Evolutionary conservation across 2,797 vertebrate species (phyloP).

Genomic region (Anguilla obscura): DNA sequence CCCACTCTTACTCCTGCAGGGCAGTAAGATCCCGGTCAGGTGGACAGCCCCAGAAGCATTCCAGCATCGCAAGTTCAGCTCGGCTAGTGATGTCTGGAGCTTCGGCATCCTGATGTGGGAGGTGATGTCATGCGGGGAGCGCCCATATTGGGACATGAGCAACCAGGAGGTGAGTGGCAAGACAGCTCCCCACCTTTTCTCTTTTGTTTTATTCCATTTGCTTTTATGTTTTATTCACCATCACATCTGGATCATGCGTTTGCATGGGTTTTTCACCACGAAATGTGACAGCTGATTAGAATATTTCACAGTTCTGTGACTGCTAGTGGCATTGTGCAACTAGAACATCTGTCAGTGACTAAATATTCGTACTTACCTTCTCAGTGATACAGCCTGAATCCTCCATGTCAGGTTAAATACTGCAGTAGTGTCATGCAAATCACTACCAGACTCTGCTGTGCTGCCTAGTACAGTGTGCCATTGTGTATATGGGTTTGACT

Average conservation of each 20-base stretch:
- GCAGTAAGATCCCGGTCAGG: slow-evolving; percentile 78
- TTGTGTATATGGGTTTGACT: not conserved
- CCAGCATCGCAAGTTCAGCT: slow-evolving; percentile 82
- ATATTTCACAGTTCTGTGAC: not conserved
- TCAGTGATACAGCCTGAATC: not conserved
- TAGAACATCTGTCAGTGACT: not conserved
- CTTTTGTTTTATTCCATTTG: too few species aligned
- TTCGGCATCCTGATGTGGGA: slow-evolving; percentile 83
- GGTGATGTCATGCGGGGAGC: slow-evolving; percentile 80
- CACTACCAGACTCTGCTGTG: not conserved
- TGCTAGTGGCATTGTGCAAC: not conserved
- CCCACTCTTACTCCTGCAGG: slow-evolving; percentile 57
- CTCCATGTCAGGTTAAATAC: not conserved
- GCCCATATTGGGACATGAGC: slow-evolving; percentile 83
- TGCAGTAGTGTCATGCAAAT: not conserved
- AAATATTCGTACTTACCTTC: not conserved
- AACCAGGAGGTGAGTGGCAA: slow-evolving; percentile 74
- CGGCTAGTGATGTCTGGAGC: slow-evolving; percentile 79
- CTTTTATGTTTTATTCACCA: too few species aligned
- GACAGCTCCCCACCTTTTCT: not conserved
- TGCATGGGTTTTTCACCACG: not conserved
- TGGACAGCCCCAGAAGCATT: slow-evolving; percentile 80
- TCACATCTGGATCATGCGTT: too few species aligned
- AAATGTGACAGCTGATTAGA: not conserved
- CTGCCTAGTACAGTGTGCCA: not conserved